Evolutionary conservation across 2,113 vertebrate genomes (phyloP).

Genomic region (Origma solitaria): DNA sequence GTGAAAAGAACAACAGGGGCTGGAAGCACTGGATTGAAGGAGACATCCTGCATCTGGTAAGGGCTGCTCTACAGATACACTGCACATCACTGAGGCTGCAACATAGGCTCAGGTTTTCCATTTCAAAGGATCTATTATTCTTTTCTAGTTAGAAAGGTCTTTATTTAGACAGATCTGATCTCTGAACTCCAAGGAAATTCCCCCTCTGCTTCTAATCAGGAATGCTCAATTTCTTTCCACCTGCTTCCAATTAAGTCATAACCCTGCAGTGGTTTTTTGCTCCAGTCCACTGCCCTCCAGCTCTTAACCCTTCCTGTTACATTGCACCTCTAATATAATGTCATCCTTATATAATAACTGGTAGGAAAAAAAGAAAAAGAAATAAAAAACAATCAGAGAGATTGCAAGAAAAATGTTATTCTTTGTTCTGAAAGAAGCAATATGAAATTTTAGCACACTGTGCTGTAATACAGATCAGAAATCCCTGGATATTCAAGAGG

Average conservation of each 20-base stretch:
- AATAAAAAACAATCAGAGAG: not conserved
- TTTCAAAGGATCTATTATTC: not conserved
- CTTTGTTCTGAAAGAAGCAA: not conserved
- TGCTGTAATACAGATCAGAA: conserved; percentile 1
- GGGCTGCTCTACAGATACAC: not conserved
- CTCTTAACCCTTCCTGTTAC: not conserved
- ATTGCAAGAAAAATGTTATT: not conserved
- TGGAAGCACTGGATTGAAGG: conserved; percentile 96
- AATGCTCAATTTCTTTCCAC: not conserved
- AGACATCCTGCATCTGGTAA: conserved; percentile 86
- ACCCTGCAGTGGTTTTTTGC: not conserved
- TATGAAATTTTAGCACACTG: not conserved
- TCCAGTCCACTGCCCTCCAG: not conserved
- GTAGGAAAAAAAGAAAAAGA: not conserved
- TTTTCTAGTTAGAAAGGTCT: not conserved
- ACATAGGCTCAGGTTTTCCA: not conserved
- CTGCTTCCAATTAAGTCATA: not conserved
- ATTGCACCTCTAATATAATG: not conserved
- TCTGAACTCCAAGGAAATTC: not conserved
- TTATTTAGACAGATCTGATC: not conserved
- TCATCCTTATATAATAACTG: not conserved
- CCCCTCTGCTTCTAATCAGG: not conserved
- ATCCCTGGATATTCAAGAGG: not conserved
- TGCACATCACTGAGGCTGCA: not conserved
- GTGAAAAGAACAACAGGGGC: conserved; percentile 91